Evolutionary conservation across 2,888 invertebrate genomes (phyloP), one percentile per base, ranked within the genome.

Genomic region (Mesoligia furuncula): DNA sequence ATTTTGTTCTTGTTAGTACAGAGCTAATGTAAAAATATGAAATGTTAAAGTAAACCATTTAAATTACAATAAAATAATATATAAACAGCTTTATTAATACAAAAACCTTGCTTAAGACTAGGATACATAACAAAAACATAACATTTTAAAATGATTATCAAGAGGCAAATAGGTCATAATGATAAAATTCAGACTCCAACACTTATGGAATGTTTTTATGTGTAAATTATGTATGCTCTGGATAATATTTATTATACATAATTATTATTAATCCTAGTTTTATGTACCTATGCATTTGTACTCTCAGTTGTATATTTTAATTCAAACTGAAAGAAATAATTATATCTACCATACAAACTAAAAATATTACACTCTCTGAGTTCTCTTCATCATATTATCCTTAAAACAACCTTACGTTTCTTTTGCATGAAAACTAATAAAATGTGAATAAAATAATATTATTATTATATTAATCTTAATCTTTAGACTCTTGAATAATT

Each of bases 131-230:
- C 42, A 42, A 42, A 42, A 42, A 48, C 64, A 48, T 45, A 11
- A 72, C 7, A 31, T n/a, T 42, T 2, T 31, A 36, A 51, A 59
- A 67, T 17, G 9, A n/a, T 42, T 48, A 66, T 61, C 13, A 61
- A 51, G 31, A 1, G 9, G 5, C 0, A 42, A 61, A 42, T 42
- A 61, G 20, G 51, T 31, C 3, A 20, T 17, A 54, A 24, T 62
- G 24, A 80, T 54, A 71, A 79, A 79, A n/a, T 20, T 79, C 20
- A 13, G 15, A 61, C 51, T 51, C 15, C 3, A 27, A 31, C 11
- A 13, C 39, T 15, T n/a, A 42, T 6, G 3, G 24, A 27, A 78
- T 51, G 31, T 42, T 51, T 17, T 57, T 27, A 67, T 24, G 6
- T 8, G 11, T 48, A 6, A 70, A 15, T 68, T 65, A 48, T 48